A percentile compares a stretch with the other conserved stretches of the same genome.
These are phyloP conservation scores for Yponomeuta plumbellus DNA, from an alignment of 2,888 invertebrate genomes.

Conservation along the genomic window DNA sequence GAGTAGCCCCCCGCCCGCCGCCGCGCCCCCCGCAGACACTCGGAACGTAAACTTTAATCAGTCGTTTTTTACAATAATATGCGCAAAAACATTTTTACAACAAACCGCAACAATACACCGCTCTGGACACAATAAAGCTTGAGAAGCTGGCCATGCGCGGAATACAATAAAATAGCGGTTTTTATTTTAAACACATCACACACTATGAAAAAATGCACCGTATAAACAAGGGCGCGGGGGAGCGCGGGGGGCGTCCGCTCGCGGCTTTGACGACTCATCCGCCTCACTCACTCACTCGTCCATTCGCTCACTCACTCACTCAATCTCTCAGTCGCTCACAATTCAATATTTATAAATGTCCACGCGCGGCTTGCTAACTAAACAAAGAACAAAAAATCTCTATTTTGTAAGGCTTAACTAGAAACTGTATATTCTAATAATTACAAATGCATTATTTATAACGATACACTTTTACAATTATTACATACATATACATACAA, in stretches of 20 bases:
- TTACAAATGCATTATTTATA: slow-evolving; percentile 72
- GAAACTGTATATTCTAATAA: slow-evolving; percentile 48
- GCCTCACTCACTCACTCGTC: slow-evolving; percentile 17
- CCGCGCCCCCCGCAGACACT: slow-evolving; percentile 36
- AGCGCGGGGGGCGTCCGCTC: slow-evolving; percentile 23
- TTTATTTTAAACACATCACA: slow-evolving; percentile 15
- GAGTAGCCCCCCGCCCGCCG: slow-evolving; percentile 41
- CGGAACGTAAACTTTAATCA: slow-evolving; percentile 61
- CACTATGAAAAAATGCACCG: slow-evolving; percentile 16
- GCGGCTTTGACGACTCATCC: slow-evolving; percentile 8
- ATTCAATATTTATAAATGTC: slow-evolving; percentile 36
- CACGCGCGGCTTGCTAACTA: slow-evolving; percentile 43
- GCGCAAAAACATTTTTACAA: slow-evolving; percentile 38
- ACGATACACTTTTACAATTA: slow-evolving; percentile 68
- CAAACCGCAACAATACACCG: slow-evolving; percentile 2
- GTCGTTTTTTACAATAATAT: slow-evolving; percentile 61
- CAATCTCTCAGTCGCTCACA: slow-evolving; percentile 7
- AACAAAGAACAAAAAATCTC: slow-evolving; percentile 52
- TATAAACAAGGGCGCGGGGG: slow-evolving; percentile 3
- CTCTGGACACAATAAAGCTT: neutral
- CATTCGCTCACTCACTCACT: slow-evolving; percentile 22
- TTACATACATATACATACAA: slow-evolving; percentile 61
- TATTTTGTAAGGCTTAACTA: slow-evolving; percentile 59
- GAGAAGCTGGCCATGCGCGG: neutral
- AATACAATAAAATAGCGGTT: neutral